Evolutionary conservation across 2,113 vertebrate species (phyloP).

Genomic region (Amblyornis subalaris): DNA sequence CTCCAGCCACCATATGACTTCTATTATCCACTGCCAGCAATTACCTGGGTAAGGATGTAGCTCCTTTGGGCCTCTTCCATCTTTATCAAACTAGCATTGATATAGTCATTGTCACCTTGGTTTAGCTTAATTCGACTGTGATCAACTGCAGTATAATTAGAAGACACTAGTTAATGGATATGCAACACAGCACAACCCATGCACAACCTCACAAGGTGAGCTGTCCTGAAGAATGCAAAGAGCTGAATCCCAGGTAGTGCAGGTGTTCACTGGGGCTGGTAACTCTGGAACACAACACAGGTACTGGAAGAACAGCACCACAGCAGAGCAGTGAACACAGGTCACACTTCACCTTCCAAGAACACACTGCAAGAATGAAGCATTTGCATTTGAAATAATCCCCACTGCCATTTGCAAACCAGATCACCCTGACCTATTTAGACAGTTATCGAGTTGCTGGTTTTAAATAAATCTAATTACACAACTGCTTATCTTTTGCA

Average conservation of each 20-base stretch:
- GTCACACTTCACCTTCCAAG: fast-evolving
- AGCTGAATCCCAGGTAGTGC: not conserved
- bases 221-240: not conserved
- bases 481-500: not conserved
- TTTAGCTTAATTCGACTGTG: constrained; percentile 95
- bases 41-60: constrained; percentile 98
- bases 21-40: not conserved
- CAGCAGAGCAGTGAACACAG: not conserved
- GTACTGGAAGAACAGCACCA: not conserved
- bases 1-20: not conserved
- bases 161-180: constrained; percentile 13
- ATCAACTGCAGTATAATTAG: constrained; percentile 82
- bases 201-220: not conserved
- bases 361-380: not conserved
- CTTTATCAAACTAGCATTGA: constrained; percentile 94
- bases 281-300: not conserved
- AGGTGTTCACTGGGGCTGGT: not conserved
- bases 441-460: not conserved
- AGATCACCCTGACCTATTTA: not conserved
- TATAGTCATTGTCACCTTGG: constrained; percentile 91
- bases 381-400: not conserved
- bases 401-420: not conserved
- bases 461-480: not conserved
- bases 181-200: not conserved
- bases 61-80: constrained; percentile 93